Evolutionary conservation across 2,888 invertebrate genomes (phyloP).

Genomic region (Lapara coniferarum): DNA sequence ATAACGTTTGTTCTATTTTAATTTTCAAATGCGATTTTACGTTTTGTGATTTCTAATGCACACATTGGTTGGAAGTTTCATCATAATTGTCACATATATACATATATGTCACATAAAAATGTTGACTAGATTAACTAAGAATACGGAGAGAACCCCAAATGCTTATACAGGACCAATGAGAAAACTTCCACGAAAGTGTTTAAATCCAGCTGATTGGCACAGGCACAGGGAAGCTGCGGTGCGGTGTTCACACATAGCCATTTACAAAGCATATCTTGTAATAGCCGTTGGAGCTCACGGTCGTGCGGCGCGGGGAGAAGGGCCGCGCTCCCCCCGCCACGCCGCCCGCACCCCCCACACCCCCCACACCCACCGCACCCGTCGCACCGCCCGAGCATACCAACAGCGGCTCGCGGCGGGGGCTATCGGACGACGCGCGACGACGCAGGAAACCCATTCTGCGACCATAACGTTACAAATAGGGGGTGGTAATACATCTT

Average conservation of each 20-base stretch:
- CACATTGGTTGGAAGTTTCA: neutral
- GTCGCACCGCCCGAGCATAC: slow-evolving; percentile 38
- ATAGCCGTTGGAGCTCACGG: slow-evolving; percentile 83
- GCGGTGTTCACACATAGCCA: slow-evolving; percentile 78
- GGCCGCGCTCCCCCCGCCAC: slow-evolving; percentile 56
- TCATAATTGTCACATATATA: neutral
- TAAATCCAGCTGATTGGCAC: slow-evolving; percentile 72
- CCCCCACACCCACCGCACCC: slow-evolving; percentile 39
- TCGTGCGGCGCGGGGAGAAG: slow-evolving; percentile 82
- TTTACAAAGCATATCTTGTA: slow-evolving; percentile 84
- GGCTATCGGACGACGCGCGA: slow-evolving; percentile 82
- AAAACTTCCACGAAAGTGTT: slow-evolving; percentile 50
- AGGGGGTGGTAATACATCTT: neutral
- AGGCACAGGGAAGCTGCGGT: slow-evolving; percentile 52
- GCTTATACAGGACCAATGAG: slow-evolving; percentile 34
- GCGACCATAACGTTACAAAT: slow-evolving; percentile 25
- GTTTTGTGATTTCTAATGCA: neutral
- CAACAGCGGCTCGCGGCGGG: slow-evolving; percentile 76
- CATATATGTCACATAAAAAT: neutral
- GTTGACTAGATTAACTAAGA: neutral
- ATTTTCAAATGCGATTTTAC: neutral
- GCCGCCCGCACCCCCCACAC: too few species aligned
- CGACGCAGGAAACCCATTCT: slow-evolving; percentile 81
- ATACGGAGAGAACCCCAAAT: slow-evolving; percentile 9
- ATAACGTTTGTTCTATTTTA: neutral